Conservation (phyloP, 2,797 vertebrate species). For the Falco biarmicus region DNA sequence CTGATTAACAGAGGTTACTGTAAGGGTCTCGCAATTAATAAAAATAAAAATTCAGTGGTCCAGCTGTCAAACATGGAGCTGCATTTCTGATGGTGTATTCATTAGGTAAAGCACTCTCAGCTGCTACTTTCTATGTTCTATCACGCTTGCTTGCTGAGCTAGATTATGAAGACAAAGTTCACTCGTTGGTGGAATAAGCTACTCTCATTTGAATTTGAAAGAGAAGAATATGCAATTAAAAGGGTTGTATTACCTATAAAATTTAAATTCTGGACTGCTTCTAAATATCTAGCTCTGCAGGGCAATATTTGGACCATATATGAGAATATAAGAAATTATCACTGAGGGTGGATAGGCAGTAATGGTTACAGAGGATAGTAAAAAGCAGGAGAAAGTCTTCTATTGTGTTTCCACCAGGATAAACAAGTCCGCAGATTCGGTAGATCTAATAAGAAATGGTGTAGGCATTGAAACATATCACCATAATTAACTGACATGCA, state of each 20-base stretch:
- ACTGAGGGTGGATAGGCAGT: accelerated
- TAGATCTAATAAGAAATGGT: neutral
- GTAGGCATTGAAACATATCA: neutral
- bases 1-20: neutral
- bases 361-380: neutral
- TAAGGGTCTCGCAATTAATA: neutral
- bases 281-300: neutral
- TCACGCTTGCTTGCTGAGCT: neutral
- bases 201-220: neutral
- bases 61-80: neutral
- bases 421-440: neutral
- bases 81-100: neutral
- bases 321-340: neutral
- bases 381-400: neutral
- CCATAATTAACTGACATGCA: neutral
- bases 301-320: neutral
- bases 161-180: neutral
- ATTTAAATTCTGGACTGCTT: neutral
- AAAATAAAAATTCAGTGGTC: neutral
- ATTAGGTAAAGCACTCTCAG: neutral
- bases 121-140: neutral
- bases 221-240: neutral
- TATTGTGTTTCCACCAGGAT: neutral
- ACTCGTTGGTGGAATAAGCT: neutral
- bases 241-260: neutral